These are phyloP conservation scores for Rotaria sp. DNA, from an alignment of 2,888 invertebrate genomes.

Conservation along the genomic window DNA sequence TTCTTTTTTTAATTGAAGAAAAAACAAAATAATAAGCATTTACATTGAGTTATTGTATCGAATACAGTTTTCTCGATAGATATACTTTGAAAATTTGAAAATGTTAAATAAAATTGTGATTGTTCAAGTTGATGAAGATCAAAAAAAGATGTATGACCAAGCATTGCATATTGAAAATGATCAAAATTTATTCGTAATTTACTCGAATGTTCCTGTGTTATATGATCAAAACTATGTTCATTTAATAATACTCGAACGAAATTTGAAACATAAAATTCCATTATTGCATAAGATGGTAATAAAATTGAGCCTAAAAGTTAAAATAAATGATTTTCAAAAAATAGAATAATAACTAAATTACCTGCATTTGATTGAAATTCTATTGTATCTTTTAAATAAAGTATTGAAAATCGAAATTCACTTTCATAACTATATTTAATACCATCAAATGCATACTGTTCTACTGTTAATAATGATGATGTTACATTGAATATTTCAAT, in stretches of 20 bases:
- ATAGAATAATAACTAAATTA: neutral
- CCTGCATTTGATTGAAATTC: neutral
- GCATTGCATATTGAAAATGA: neutral
- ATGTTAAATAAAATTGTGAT: neutral
- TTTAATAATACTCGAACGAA: neutral
- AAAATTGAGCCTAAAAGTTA: neutral
- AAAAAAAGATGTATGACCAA: neutral
- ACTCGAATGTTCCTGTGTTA: neutral
- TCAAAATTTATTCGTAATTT: neutral
- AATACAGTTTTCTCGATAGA: neutral
- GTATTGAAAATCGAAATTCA: neutral
- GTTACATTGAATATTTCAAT: neutral
- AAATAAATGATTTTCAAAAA: neutral
- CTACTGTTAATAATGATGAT: neutral
- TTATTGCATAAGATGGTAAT: neutral
- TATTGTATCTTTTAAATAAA: neutral
- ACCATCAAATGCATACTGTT: neutral
- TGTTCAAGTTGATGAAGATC: neutral
- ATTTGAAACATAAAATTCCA: neutral
- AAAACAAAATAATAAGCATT: neutral
- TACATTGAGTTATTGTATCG: neutral
- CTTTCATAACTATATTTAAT: neutral
- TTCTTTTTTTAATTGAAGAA: neutral
- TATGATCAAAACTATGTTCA: conserved; percentile 8
- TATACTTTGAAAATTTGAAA: neutral